phyloP scores from a whole-genome alignment of 92 coral and sea anemone species.

The Phenganax stokvisi region DNA sequence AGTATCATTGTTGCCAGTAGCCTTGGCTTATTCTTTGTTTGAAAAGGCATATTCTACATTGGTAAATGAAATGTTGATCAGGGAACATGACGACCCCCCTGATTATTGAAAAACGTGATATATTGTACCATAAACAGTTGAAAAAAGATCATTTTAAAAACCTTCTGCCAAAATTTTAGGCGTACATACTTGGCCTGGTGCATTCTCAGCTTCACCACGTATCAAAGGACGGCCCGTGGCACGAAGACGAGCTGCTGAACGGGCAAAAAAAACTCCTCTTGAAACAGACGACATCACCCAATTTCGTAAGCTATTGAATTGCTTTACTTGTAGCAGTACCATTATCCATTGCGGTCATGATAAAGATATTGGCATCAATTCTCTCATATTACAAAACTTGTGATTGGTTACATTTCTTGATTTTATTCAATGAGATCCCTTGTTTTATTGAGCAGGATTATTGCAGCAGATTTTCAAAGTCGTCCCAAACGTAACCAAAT shows the following conservation, averaged over 20 bases:
- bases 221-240: conserved; percentile 60
- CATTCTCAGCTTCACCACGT: conserved; percentile 73
- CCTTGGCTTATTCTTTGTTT: conserved; percentile 88
- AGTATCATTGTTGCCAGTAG: conserved; percentile 69
- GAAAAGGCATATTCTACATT: conserved; percentile 94
- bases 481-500: background rate
- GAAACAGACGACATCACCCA: conserved; percentile 88
- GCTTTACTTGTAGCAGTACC: background rate
- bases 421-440: background rate
- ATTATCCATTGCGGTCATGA: conserved; percentile 7
- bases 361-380: background rate
- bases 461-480: background rate
- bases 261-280: conserved; percentile 73
- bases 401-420: background rate
- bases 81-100: background rate
- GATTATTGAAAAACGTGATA: background rate
- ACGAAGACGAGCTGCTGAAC: conserved; percentile 87
- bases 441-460: background rate
- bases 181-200: conserved; percentile 67
- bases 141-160: background rate
- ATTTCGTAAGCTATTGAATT: conserved; percentile 15
- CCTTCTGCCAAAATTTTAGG: background rate
- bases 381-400: background rate
- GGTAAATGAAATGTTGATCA: background rate
- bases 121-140: background rate